Percentiles rank a stretch among this genome's conserved stretches.
Evolutionary conservation across 2,797 vertebrate genomes (phyloP).

Genomic region (Gambusia yucatana): DNA sequence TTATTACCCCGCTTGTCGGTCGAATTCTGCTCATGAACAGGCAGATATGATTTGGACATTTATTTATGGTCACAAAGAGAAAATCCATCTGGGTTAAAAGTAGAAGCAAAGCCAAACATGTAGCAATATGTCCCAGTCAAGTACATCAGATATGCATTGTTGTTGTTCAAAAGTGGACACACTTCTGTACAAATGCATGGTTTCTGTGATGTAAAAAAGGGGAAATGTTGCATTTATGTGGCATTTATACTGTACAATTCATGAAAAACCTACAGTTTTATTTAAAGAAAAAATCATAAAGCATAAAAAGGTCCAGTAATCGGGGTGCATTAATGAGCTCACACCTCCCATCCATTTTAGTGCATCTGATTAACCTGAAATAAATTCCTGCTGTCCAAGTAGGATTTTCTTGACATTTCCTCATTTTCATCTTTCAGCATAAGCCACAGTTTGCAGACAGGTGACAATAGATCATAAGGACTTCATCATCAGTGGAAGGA

Average conservation of each 20-base stretch:
- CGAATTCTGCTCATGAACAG: conserved; percentile 45
- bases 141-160: background rate
- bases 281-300: background rate
- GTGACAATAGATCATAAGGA: background rate
- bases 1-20: conserved; percentile 62
- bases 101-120: conserved; percentile 18
- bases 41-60: conserved; percentile 36
- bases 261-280: background rate
- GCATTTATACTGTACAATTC: background rate
- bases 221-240: background rate
- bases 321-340: background rate
- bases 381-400: background rate
- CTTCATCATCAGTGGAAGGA: background rate
- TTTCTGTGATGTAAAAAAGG: background rate
- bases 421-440: background rate
- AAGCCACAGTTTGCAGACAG: background rate
- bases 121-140: background rate
- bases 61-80: conserved; percentile 54
- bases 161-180: background rate
- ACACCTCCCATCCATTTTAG: background rate
- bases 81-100: background rate
- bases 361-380: background rate
- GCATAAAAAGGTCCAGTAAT: background rate
- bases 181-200: background rate
- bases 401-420: background rate